phyloP scores from a whole-genome alignment of 2,113 vertebrate genomes.

The Gymnogyps californianus region DNA sequence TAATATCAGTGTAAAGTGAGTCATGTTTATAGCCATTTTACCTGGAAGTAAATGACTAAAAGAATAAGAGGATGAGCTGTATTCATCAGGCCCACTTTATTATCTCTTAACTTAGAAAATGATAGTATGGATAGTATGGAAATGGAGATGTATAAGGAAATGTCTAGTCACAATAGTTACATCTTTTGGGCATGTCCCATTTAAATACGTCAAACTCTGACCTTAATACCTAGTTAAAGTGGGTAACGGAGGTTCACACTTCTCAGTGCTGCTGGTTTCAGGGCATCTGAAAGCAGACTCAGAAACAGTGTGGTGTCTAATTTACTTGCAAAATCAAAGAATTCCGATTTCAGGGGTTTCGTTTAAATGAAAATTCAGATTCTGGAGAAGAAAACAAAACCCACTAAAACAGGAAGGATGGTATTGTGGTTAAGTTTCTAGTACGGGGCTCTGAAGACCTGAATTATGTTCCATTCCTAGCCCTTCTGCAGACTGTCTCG shows the following conservation, averaged over 20 bases:
- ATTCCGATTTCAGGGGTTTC: slow-evolving; percentile 57
- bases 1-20: not conserved
- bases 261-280: slow-evolving; percentile 39
- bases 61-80: not conserved
- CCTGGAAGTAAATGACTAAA: not conserved
- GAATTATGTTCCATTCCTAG: slow-evolving; percentile 1
- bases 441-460: not conserved
- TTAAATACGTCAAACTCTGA: not conserved
- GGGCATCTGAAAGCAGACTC: slow-evolving; percentile 49
- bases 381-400: slow-evolving; percentile 68
- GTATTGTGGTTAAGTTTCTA: slow-evolving; percentile 50
- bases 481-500: not conserved
- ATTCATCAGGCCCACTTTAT: not conserved
- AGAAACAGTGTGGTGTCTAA: slow-evolving; percentile 11
- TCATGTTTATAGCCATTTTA: not conserved
- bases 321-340: slow-evolving; percentile 63
- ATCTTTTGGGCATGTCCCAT: not conserved
- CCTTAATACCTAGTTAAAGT: not conserved
- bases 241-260: not conserved
- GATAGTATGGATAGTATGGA: not conserved
- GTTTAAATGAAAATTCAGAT: slow-evolving; percentile 64
- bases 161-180: not conserved
- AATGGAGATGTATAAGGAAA: not conserved
- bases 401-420: slow-evolving; percentile 64
- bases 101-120: not conserved